Conservation (phyloP, 2,888 invertebrate genomes). For the Lottia scabra region DNA sequence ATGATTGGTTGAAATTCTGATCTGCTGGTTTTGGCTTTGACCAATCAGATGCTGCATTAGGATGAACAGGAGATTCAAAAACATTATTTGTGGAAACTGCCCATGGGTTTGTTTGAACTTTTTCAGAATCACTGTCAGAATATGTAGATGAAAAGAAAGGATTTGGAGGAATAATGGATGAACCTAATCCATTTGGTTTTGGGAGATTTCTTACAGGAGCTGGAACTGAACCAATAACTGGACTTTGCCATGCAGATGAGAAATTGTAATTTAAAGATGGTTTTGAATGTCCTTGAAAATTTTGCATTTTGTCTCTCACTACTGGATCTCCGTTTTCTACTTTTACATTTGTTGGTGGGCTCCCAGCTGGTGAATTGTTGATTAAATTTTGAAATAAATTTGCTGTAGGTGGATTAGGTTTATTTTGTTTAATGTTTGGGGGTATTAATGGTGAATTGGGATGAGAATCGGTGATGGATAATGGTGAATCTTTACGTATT, state of each 20-base stretch:
- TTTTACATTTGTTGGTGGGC: too few relatives aligned
- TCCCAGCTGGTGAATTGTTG: neutral
- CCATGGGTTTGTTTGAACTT: neutral
- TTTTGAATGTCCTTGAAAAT: neutral
- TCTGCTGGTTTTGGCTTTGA: neutral
- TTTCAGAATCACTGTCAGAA: neutral
- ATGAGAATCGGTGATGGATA: neutral
- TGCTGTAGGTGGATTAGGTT: neutral
- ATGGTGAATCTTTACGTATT: neutral
- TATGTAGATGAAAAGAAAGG: neutral
- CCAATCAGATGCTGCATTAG: neutral
- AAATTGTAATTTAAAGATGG: neutral
- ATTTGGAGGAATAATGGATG: slow-evolving; percentile 5
- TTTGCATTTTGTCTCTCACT: too few relatives aligned
- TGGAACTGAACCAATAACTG: neutral
- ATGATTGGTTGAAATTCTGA: neutral
- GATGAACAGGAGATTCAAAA: neutral
- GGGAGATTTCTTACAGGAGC: neutral
- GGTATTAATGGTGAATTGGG: neutral
- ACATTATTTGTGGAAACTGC: neutral
- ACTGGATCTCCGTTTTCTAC: too few relatives aligned
- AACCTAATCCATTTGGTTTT: neutral
- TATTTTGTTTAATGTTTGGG: neutral
- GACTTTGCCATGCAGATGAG: neutral
- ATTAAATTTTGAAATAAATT: neutral